Evolutionary conservation across 2,888 invertebrate species (phyloP).

Genomic region (Hypomecis atomaria): DNA sequence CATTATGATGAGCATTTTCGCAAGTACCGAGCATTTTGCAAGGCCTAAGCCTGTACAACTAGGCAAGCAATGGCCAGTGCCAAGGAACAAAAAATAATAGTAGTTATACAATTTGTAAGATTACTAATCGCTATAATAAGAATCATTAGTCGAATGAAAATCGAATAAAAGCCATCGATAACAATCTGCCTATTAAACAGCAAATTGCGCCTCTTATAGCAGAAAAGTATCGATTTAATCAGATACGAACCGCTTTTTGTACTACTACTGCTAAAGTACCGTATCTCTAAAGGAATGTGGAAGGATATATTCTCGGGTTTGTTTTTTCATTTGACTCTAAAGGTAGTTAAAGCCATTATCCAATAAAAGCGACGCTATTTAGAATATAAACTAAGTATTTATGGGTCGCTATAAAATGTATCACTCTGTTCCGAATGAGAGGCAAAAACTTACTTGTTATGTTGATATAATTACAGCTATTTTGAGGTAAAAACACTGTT

Average conservation of each 20-base stretch:
- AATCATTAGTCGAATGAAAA: conserved; percentile 26
- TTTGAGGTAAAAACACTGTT: too few species aligned
- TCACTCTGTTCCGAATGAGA: too few species aligned
- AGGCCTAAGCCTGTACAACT: too few species aligned
- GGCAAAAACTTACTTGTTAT: too few species aligned
- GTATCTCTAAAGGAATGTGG: conserved; percentile 16
- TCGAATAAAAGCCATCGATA: conserved; percentile 28
- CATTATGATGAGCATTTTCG: too few species aligned
- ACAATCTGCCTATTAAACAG: conserved; percentile 26
- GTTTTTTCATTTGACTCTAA: neutral
- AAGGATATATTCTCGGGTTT: conserved; percentile 1
- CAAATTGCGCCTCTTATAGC: conserved; percentile 28
- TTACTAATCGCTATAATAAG: conserved; percentile 9
- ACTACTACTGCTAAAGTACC: conserved; percentile 24
- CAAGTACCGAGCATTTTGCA: too few species aligned
- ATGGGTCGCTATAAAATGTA: too few species aligned
- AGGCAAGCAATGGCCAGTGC: too few species aligned
- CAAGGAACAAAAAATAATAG: neutral
- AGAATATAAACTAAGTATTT: neutral
- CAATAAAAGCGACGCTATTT: neutral
- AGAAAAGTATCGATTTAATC: conserved; percentile 27
- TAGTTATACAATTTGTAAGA: neutral
- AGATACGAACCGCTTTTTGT: conserved; percentile 29
- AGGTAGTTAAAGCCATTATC: neutral
- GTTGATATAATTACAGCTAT: too few species aligned